These are phyloP conservation scores for Microtus montanus DNA, from an alignment of 2,113 vertebrate species.

Conservation along the genomic window DNA sequence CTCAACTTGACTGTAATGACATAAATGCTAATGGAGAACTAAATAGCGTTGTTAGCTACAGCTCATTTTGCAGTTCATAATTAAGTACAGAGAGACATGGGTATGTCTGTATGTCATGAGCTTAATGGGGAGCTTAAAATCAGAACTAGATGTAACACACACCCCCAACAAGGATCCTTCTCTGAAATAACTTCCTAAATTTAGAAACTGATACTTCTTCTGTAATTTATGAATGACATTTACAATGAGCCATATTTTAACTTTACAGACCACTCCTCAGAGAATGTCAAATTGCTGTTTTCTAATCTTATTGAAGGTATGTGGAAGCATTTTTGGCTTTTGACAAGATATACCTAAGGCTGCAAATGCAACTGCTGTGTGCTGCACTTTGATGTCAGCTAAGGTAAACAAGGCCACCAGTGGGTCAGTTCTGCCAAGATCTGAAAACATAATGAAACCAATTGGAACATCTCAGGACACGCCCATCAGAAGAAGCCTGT, in stretches of 20 bases:
- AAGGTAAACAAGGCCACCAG: conserved; percentile 5
- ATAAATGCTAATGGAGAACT: conserved; percentile 48
- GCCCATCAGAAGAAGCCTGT: neutral
- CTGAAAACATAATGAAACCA: neutral
- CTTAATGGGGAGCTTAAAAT: conserved; percentile 65
- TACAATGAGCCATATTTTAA: conserved; percentile 1
- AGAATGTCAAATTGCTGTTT: conserved; percentile 41
- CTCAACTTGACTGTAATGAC: conserved; percentile 48
- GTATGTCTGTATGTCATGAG: conserved; percentile 62
- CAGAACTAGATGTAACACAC: conserved; percentile 62
- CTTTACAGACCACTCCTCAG: neutral
- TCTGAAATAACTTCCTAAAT: conserved; percentile 47
- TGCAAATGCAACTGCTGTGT: neutral
- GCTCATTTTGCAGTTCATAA: conserved; percentile 74
- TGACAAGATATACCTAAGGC: neutral
- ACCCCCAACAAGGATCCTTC: conserved; percentile 39
- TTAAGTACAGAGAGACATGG: conserved; percentile 61
- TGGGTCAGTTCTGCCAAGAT: neutral
- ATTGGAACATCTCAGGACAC: neutral
- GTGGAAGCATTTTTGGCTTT: neutral
- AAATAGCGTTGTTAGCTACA: conserved; percentile 62
- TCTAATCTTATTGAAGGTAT: neutral
- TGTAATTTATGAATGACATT: conserved; percentile 30
- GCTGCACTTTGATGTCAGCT: neutral
- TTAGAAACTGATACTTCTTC: conserved; percentile 49